Evolutionary conservation across 2,113 vertebrate species (phyloP).

Genomic region (Oryctolagus cuniculus): mOryCun1.1 NC_091448.1:47750001-47750500

Average conservation of each 20-base stretch:
- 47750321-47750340: conserved; percentile 32
- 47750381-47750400: conserved; percentile 60
- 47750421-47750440: conserved; percentile 48
- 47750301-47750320: conserved; percentile 36
- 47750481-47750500: conserved; percentile 6
- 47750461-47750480: conserved; percentile 28
- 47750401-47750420: conserved; percentile 58
- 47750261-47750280: background rate
- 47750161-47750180: background rate
- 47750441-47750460: conserved; percentile 49
- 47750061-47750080: background rate
- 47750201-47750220: background rate
- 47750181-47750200: background rate
- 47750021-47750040: conserved; percentile 8
- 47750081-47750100: conserved; percentile 35
- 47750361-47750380: conserved; percentile 58
- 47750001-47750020: background rate
- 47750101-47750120: background rate
- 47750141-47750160: background rate
- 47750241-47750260: conserved; percentile 14
- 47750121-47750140: background rate
- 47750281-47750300: conserved; percentile 2
- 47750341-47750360: conserved; percentile 43
- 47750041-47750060: background rate
- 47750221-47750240: background rate